Percentiles rank a stretch among this genome's conserved stretches.
Conservation (phyloP, 2,888 invertebrate genomes). For the Epistrophella euchroma region DNA sequence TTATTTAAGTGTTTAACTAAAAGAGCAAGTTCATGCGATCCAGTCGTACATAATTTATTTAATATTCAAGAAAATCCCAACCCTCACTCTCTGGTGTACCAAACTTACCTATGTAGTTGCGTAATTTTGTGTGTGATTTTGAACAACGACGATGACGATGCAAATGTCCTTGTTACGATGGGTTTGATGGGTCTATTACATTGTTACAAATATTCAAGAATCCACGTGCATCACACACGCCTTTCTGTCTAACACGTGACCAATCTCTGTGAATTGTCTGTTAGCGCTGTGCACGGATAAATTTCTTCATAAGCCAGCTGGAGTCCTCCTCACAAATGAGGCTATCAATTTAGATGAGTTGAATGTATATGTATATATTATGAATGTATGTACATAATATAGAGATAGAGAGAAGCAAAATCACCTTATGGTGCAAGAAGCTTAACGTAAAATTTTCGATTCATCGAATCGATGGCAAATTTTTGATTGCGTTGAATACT, state of each 20-base stretch:
- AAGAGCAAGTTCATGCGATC: too few relatives aligned
- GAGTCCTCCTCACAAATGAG: slow-evolving; percentile 11
- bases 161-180: slow-evolving; percentile 32
- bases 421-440: slow-evolving; percentile 60
- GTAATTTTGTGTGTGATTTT: slow-evolving; percentile 39
- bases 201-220: slow-evolving; percentile 34
- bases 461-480: slow-evolving; percentile 38
- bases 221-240: slow-evolving; percentile 56
- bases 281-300: slow-evolving; percentile 19
- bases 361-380: background rate
- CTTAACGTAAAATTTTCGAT: slow-evolving; percentile 43
- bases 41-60: background rate
- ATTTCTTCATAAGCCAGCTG: slow-evolving; percentile 33
- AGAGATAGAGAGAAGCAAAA: background rate
- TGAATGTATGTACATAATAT: background rate
- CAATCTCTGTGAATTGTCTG: slow-evolving; percentile 7
- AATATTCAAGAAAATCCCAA: slow-evolving; percentile 61
- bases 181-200: slow-evolving; percentile 28
- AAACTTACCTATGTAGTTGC: background rate
- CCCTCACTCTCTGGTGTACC: slow-evolving; percentile 51
- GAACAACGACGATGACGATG: background rate
- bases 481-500: slow-evolving; percentile 22
- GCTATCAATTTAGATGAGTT: slow-evolving; percentile 26
- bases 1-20: too few relatives aligned
- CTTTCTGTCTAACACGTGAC: slow-evolving; percentile 59